phyloP scores from a whole-genome alignment of 2,888 invertebrate species.

The Ormyrus nitidulus region DNA sequence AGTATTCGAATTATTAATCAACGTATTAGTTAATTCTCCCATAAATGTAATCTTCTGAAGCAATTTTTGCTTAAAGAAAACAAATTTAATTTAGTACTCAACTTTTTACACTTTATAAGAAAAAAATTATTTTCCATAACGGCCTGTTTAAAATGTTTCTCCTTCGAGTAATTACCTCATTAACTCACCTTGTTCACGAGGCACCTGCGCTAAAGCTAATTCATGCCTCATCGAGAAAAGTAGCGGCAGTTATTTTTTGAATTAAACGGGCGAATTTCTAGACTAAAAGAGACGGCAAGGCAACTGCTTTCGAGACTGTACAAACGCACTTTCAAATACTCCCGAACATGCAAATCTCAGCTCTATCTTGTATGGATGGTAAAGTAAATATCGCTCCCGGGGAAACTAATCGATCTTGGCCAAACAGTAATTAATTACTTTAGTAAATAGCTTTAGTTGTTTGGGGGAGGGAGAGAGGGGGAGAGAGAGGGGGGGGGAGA shows the following conservation, averaged over 20 bases:
- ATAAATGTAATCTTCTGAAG: too few relatives aligned
- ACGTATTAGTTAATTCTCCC: too few relatives aligned
- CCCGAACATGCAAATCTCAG: slow-evolving; percentile 54
- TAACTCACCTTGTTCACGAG: slow-evolving; percentile 14
- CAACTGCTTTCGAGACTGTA: background rate
- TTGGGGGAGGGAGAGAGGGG: background rate
- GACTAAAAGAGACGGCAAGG: too few relatives aligned
- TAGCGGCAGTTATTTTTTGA: too few relatives aligned
- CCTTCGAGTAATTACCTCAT: slow-evolving; percentile 1
- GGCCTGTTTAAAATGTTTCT: too few relatives aligned
- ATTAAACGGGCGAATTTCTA: too few relatives aligned
- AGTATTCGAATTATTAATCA: too few relatives aligned
- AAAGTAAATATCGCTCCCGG: slow-evolving; percentile 49
- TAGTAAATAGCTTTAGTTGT: slow-evolving; percentile 57
- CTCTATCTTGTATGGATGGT: slow-evolving; percentile 43
- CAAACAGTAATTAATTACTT: slow-evolving; percentile 58
- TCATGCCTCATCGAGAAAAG: slow-evolving; percentile 14
- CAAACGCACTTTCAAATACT: slow-evolving; percentile 49
- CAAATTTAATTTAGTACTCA: too few relatives aligned
- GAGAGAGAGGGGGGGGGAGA: background rate
- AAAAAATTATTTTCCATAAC: too few relatives aligned
- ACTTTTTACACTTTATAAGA: too few relatives aligned
- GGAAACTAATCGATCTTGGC: slow-evolving; percentile 57
- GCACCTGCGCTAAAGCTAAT: slow-evolving; percentile 33
- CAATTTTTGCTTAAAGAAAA: too few relatives aligned